Base-by-base conservation (phyloP, 2,113 vertebrate species). In the Rattus rattus region DNA sequence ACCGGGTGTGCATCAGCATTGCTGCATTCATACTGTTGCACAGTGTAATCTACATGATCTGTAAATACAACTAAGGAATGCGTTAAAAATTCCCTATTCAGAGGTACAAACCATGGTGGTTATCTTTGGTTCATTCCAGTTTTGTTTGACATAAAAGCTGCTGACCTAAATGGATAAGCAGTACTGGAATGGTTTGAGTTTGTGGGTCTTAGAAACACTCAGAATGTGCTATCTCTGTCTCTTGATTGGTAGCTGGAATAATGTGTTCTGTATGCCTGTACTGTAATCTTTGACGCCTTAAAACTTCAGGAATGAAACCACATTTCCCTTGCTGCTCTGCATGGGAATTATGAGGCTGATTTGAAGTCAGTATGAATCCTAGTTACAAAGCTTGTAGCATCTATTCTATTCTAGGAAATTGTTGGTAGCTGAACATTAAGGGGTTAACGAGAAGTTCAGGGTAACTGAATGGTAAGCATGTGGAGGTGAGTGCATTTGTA, bases 281-380 rank as follows among this genome's bases (percentile, higher is more conserved):
- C n/a, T 56, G 4, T 87, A 28, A 30, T 76, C 13, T 73, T 77
- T 94, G 70, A 47, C 49, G 92, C 54, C 76, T 39, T 80, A 47
- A 33, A 65, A 81, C 67, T 88, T 76, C 16, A n/a, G 36, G 84
- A 88, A 88, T 92, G 47, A 84, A 69, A 76, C 14, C 36, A 47
- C 28, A 69, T 17, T 83, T 90, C 22, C 70, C 16, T 36, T 91
- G 39, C 30, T 86, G 47, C 24, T 63, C 63, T 72, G 33, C 54
- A n/a, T 54, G 69, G 13, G 36, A 43, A 12, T 26, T 65, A 75
- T 69, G 33, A 91, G 87, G 67, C 33, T 20, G 14, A 28, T 94
- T 97, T 93, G 90, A 89, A 92, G 83, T 47, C 36, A 91, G 7
- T 72, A 63, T 80, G 85, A 70, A 28, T 91, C 24, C 39, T 26